These are phyloP conservation scores for Sardinella longiceps DNA, from an alignment of 2,797 vertebrate species.

Conservation along the genomic window DNA sequence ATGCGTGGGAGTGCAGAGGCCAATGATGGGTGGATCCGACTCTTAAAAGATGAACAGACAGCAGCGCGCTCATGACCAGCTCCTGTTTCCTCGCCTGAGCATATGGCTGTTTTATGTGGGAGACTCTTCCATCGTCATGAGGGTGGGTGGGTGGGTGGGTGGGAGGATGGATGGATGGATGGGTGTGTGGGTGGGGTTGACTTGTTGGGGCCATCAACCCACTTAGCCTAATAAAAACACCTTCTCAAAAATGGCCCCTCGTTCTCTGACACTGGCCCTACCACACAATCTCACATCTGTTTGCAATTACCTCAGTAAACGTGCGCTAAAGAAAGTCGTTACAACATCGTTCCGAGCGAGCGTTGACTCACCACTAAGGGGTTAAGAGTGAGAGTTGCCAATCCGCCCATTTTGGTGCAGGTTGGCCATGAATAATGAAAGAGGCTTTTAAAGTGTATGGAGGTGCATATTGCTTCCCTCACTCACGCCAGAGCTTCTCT, in stretches of 20 bases:
- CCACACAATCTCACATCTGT: constrained; percentile 31
- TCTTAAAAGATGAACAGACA: neutral
- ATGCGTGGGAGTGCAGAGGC: neutral
- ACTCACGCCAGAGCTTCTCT: constrained; percentile 74
- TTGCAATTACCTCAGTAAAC: neutral
- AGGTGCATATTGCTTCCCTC: constrained; percentile 72
- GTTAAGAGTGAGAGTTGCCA: constrained; percentile 64
- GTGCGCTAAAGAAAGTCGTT: neutral
- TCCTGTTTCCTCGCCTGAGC: neutral
- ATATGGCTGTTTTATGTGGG: neutral
- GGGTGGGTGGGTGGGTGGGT: neutral
- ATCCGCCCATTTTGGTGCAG: constrained; percentile 71
- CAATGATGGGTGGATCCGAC: neutral
- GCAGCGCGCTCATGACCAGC: neutral
- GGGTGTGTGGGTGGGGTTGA: neutral
- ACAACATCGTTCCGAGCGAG: neutral
- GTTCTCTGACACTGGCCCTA: neutral
- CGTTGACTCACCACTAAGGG: constrained; percentile 37
- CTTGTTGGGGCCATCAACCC: neutral
- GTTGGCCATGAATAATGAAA: constrained; percentile 78
- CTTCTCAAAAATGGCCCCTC: neutral
- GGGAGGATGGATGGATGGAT: neutral
- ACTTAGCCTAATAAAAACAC: constrained; percentile 17
- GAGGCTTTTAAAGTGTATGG: constrained; percentile 73
- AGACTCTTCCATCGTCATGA: neutral